Conservation (phyloP, 2,113 vertebrate genomes). For the Oceanodroma tethys region DNA sequence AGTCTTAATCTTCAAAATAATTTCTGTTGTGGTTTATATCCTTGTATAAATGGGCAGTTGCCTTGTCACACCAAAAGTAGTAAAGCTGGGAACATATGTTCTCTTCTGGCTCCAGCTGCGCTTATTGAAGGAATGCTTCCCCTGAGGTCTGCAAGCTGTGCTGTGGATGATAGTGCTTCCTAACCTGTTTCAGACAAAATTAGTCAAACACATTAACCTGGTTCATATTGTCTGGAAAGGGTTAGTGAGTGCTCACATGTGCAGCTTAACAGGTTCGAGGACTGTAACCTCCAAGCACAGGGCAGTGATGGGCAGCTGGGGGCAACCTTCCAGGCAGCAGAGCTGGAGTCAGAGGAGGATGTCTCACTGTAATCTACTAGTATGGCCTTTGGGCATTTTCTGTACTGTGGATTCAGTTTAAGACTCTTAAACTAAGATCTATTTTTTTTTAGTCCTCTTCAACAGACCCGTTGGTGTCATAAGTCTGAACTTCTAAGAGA, state of each 20-base stretch:
- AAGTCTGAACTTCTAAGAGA: background rate
- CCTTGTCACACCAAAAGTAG: background rate
- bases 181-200: background rate
- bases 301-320: background rate
- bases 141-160: background rate
- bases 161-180: background rate
- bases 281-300: background rate
- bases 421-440: background rate
- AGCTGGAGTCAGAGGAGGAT: background rate
- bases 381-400: background rate
- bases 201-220: background rate
- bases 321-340: background rate
- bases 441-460: background rate
- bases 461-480: background rate
- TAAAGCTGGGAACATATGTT: background rate
- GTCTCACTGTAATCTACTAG: background rate
- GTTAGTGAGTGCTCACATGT: background rate
- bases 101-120: background rate
- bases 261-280: background rate
- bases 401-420: background rate
- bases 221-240: background rate
- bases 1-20: background rate
- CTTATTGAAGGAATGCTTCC: background rate
- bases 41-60: background rate
- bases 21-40: background rate